Evolutionary conservation across 2,888 invertebrate genomes (phyloP).

Genomic region (Macrophya annulata): DNA sequence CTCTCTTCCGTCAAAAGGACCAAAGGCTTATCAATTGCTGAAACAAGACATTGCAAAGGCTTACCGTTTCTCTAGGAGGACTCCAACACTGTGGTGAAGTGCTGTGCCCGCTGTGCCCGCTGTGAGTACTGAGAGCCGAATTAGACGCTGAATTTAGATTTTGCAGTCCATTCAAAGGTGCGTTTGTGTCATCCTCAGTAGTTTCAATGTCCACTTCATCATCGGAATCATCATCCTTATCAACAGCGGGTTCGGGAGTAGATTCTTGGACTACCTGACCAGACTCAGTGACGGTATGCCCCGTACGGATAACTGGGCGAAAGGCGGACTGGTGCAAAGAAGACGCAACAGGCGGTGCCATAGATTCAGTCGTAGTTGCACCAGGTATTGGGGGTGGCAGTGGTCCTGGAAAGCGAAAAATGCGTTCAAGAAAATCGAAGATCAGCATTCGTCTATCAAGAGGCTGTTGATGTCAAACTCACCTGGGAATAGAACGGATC

Average conservation of each 20-base stretch:
- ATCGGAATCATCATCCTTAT: slow-evolving; percentile 85
- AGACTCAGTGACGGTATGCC: slow-evolving; percentile 71
- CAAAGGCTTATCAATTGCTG: not conserved
- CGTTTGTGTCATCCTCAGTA: slow-evolving; percentile 86
- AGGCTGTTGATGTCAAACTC: slow-evolving; percentile 56
- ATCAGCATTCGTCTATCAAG: slow-evolving; percentile 59
- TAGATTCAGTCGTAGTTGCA: slow-evolving; percentile 71
- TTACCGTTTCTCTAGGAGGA: slow-evolving; percentile 81
- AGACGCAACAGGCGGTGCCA: slow-evolving; percentile 72
- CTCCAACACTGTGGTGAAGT: slow-evolving; percentile 79
- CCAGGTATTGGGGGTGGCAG: slow-evolving; percentile 80
- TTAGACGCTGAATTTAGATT: slow-evolving; percentile 68
- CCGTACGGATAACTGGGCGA: slow-evolving; percentile 80
- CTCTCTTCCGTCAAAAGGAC: not conserved
- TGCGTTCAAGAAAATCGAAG: not conserved
- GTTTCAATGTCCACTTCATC: slow-evolving; percentile 94
- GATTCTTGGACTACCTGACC: slow-evolving; percentile 70
- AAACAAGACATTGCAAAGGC: slow-evolving; percentile 62
- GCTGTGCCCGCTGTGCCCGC: slow-evolving; percentile 68
- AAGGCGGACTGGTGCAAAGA: slow-evolving; percentile 83
- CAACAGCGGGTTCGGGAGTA: slow-evolving; percentile 63
- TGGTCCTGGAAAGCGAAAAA: slow-evolving; percentile 76
- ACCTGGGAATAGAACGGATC: slow-evolving; percentile 78
- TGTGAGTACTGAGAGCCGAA: slow-evolving; percentile 72
- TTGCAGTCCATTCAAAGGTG: slow-evolving; percentile 42